These are phyloP conservation scores for Rhinolophus sinicus DNA, from an alignment of 2,113 vertebrate genomes.

Conservation along the genomic window DNA sequence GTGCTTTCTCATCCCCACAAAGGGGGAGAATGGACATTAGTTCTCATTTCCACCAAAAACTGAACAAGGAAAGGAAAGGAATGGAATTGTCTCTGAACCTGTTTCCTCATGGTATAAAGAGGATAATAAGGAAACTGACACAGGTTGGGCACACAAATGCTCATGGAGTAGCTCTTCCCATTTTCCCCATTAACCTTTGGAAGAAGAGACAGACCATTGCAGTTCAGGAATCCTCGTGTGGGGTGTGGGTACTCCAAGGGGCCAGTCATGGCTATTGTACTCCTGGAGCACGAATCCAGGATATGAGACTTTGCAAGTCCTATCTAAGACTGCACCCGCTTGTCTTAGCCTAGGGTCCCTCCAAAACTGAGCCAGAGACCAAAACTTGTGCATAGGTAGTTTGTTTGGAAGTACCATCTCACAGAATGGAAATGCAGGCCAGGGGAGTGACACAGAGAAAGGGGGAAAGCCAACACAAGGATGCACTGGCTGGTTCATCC, in stretches of 20 bases:
- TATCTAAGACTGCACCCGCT: background rate
- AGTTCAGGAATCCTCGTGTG: background rate
- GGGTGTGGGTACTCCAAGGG: background rate
- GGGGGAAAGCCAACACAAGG: background rate
- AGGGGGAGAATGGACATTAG: background rate
- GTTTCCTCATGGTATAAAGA: background rate
- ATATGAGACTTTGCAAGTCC: background rate
- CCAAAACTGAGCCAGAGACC: background rate
- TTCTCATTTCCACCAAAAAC: background rate
- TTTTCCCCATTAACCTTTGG: background rate
- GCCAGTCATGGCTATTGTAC: background rate
- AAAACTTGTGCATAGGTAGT: background rate
- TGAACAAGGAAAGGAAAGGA: background rate
- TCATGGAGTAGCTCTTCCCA: background rate
- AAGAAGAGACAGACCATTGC: background rate
- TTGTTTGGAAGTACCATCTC: constrained; percentile 18
- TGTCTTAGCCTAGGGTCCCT: background rate
- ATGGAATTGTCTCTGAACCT: background rate
- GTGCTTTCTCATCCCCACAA: background rate
- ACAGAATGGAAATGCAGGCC: background rate
- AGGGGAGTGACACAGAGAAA: background rate
- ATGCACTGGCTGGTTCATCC: background rate
- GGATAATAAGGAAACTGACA: background rate
- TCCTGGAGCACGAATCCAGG: background rate
- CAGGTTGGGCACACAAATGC: background rate